Conservation (phyloP, 2,888 invertebrate genomes). For the Prenolepis imparis region DNA sequence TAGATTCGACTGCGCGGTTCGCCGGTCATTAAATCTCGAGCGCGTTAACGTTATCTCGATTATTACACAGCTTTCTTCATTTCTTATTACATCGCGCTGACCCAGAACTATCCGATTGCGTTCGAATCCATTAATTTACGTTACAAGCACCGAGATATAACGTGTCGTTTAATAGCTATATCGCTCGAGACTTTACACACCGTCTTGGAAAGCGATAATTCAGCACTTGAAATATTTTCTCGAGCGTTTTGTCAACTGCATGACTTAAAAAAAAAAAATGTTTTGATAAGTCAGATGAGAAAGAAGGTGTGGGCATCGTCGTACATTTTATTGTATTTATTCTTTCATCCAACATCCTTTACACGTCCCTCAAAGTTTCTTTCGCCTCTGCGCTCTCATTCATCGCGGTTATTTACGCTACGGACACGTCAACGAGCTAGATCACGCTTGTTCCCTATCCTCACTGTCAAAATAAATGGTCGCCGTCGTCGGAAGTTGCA, state of each 20-base stretch:
- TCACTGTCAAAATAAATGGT: conserved; percentile 63
- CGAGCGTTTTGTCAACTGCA: conserved; percentile 5
- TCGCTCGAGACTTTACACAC: neutral
- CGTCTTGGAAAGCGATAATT: conserved; percentile 2
- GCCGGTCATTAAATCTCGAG: conserved; percentile 28
- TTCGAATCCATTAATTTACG: conserved; percentile 55
- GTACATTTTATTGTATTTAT: neutral
- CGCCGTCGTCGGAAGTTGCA: conserved; percentile 57
- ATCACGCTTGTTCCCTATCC: conserved; percentile 53
- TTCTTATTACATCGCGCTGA: conserved; percentile 54
- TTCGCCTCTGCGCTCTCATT: conserved; percentile 50
- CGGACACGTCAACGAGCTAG: conserved; percentile 57
- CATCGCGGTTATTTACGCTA: conserved; percentile 61
- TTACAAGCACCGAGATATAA: conserved; percentile 41
- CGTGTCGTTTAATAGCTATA: conserved; percentile 41
- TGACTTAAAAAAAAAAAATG: neutral
- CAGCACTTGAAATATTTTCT: neutral
- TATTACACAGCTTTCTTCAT: conserved; percentile 41
- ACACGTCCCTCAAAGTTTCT: conserved; percentile 26
- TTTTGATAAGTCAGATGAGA: conserved; percentile 7
- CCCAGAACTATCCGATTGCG: conserved; percentile 60
- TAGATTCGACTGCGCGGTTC: conserved; percentile 7
- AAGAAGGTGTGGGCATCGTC: neutral
- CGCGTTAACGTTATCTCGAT: conserved; percentile 45
- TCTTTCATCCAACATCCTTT: neutral